A percentile compares a stretch with the other conserved stretches of the same genome.
phyloP scores from a whole-genome alignment of 53 echinoderm and acorn worm species.

The Zoroaster sp. region DNA sequence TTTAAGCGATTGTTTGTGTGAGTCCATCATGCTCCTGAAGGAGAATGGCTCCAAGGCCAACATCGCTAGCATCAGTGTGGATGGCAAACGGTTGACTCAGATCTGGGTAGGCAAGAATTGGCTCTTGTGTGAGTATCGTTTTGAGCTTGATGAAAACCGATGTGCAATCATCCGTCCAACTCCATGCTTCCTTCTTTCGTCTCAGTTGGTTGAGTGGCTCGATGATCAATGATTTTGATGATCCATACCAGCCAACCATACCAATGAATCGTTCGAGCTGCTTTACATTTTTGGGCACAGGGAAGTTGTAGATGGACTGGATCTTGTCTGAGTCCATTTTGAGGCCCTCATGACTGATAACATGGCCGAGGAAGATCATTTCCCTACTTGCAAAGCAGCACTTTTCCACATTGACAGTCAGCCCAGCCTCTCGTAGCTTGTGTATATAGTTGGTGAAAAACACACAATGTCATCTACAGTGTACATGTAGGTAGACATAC shows the following conservation, averaged over 20 bases:
- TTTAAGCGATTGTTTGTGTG: too few species aligned
- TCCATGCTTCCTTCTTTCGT: conserved; percentile 26
- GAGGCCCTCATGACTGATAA: neutral
- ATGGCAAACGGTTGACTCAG: too few species aligned
- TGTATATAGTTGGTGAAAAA: neutral
- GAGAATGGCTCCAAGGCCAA: too few species aligned
- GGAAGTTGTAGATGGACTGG: too few species aligned
- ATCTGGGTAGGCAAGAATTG: conserved; percentile 24
- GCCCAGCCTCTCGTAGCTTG: neutral
- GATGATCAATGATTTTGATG: conserved; percentile 1
- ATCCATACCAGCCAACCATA: too few species aligned
- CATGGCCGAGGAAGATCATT: conserved; percentile 18
- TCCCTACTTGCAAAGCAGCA: neutral
- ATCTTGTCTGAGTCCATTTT: conserved; percentile 13
- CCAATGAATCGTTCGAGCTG: conserved; percentile 35
- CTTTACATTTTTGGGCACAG: neutral
- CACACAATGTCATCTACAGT: conserved; percentile 34
- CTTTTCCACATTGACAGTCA: conserved; percentile 24
- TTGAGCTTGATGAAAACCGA: conserved; percentile 5
- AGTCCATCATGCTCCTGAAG: too few species aligned
- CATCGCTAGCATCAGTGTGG: too few species aligned
- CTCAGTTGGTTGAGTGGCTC: conserved; percentile 23
- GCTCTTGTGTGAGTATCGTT: neutral
- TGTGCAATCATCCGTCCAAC: neutral
- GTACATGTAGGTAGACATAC: too few species aligned